Evolutionary conservation across 2,113 vertebrate genomes (phyloP).

Genomic region (Asarcornis scutulata): DNA sequence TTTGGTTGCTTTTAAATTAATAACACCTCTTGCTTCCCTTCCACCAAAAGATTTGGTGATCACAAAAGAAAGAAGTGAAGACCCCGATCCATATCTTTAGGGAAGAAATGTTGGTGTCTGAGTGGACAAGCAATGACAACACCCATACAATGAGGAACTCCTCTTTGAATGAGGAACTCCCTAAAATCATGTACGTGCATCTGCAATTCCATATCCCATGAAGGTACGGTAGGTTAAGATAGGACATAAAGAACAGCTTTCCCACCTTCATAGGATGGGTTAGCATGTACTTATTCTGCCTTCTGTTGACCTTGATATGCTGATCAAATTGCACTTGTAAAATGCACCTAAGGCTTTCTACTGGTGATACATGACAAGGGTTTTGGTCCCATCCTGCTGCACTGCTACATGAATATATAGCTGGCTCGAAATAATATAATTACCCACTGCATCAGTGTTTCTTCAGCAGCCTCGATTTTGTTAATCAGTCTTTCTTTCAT

Average conservation of each 20-base stretch:
- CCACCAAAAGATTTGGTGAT: background rate
- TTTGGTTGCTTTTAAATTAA: background rate
- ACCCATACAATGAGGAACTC: background rate
- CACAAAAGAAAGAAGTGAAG: background rate
- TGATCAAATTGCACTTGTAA: background rate
- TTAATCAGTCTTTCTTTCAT: conserved; percentile 62
- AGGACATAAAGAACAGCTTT: background rate
- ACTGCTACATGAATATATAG: background rate
- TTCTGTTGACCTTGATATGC: background rate
- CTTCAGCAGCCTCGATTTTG: conserved; percentile 46
- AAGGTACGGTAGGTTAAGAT: background rate
- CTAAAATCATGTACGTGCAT: background rate
- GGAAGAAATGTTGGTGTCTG: background rate
- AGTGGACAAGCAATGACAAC: background rate
- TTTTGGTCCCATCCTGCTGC: background rate
- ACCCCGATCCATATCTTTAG: background rate
- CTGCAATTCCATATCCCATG: background rate
- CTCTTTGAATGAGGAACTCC: background rate
- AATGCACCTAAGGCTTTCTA: background rate
- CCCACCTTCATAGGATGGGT: background rate
- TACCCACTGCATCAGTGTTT: conserved; percentile 18
- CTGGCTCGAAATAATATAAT: conserved; percentile 2
- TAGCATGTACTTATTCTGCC: background rate
- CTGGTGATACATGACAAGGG: background rate
- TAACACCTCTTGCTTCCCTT: background rate